Evolutionary conservation across 2,888 invertebrate species (phyloP).

Genomic region (Ochropleura leucogaster): DNA sequence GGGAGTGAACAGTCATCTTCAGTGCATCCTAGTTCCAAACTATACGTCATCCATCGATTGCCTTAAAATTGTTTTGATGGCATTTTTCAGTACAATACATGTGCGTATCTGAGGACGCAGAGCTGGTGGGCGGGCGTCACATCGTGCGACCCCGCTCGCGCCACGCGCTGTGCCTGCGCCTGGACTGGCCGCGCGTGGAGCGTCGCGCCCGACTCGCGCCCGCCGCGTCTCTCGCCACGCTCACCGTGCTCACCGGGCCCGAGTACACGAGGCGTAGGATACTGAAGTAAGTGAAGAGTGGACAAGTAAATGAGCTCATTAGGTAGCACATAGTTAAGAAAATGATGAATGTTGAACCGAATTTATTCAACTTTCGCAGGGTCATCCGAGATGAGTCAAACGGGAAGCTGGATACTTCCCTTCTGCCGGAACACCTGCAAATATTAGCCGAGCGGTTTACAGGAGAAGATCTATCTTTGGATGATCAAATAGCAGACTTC

Average conservation of each 20-base stretch:
- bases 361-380: slow-evolving; percentile 68
- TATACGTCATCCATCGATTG: neutral
- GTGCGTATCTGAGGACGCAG: slow-evolving; percentile 67
- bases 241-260: slow-evolving; percentile 82
- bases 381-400: slow-evolving; percentile 77
- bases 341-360: neutral
- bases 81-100: slow-evolving; percentile 81
- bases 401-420: slow-evolving; percentile 78
- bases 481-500: slow-evolving; percentile 79
- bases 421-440: slow-evolving; percentile 82
- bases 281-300: slow-evolving; percentile 73
- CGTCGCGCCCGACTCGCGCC: slow-evolving; percentile 72
- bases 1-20: neutral
- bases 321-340: neutral
- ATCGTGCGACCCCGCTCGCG: slow-evolving; percentile 73
- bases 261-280: slow-evolving; percentile 82
- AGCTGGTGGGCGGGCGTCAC: slow-evolving; percentile 71
- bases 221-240: slow-evolving; percentile 77
- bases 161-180: slow-evolving; percentile 73
- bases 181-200: slow-evolving; percentile 82
- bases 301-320: neutral
- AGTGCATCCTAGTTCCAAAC: neutral
- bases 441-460: slow-evolving; percentile 78
- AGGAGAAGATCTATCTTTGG: slow-evolving; percentile 79
- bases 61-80: neutral